A percentile compares a stretch with the other conserved stretches of the same genome.
These are phyloP conservation scores for Melanargia galathea DNA, from an alignment of 2,888 invertebrate species.

Conservation along the genomic window DNA sequence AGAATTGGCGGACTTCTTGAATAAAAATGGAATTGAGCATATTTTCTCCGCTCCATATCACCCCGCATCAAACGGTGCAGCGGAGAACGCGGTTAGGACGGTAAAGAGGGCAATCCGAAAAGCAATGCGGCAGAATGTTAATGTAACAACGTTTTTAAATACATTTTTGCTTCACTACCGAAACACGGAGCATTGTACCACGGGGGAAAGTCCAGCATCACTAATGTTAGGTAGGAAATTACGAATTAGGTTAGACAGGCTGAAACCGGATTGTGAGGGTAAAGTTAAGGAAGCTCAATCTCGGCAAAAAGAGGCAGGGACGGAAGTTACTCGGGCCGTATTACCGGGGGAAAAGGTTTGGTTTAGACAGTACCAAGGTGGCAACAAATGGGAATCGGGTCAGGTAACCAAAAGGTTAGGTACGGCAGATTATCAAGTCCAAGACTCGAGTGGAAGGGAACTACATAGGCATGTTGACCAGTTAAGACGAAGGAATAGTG, in stretches of 20 bases:
- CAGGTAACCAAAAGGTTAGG: too few species aligned
- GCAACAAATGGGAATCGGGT: too few species aligned
- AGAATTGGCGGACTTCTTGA: slow-evolving; percentile 34
- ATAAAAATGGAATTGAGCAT: slow-evolving; percentile 31
- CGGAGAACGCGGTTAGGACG: slow-evolving; percentile 39
- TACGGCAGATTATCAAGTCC: too few species aligned
- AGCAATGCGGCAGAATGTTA: slow-evolving; percentile 23
- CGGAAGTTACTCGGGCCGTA: too few species aligned
- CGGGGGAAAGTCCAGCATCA: slow-evolving; percentile 35
- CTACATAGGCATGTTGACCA: too few species aligned
- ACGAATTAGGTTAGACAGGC: slow-evolving; percentile 32
- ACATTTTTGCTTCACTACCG: slow-evolving; percentile 37
- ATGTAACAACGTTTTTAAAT: slow-evolving; percentile 26
- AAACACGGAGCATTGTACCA: slow-evolving; percentile 37
- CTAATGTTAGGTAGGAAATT: slow-evolving; percentile 32
- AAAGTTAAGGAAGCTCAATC: too few species aligned
- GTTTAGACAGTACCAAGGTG: too few species aligned
- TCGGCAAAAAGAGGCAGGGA: too few species aligned
- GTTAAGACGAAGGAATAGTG: too few species aligned
- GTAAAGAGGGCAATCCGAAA: slow-evolving; percentile 38
- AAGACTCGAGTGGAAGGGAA: too few species aligned
- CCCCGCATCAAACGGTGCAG: slow-evolving; percentile 40
- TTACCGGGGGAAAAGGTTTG: too few species aligned
- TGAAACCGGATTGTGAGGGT: slow-evolving; percentile 23
- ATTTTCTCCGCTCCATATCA: slow-evolving; percentile 32